These are phyloP conservation scores for Cheilosia urbana DNA, from an alignment of 2,888 invertebrate genomes.

Conservation along the genomic window DNA sequence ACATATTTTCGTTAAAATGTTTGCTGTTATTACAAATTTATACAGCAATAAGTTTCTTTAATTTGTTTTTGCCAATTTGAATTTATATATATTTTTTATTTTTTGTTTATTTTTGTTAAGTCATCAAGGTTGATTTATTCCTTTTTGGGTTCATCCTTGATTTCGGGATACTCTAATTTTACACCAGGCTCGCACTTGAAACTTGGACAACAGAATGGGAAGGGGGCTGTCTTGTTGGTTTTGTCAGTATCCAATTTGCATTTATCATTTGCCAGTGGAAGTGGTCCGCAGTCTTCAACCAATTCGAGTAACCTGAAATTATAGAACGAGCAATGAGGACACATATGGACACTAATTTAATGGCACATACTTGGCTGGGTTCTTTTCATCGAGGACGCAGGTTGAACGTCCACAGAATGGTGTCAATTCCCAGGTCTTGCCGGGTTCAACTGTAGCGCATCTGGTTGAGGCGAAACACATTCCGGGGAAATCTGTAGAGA, in stretches of 20 bases:
- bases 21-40: not conserved
- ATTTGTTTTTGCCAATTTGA: not conserved
- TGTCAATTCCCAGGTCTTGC: constrained; percentile 92
- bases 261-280: constrained; percentile 93
- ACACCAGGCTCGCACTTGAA: constrained; percentile 94
- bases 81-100: not conserved
- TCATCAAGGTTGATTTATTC: constrained; percentile 71
- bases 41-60: not conserved
- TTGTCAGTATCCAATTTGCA: constrained; percentile 94
- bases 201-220: constrained; percentile 93
- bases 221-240: constrained; percentile 94
- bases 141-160: constrained; percentile 84
- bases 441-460: constrained; percentile 94
- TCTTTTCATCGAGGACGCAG: constrained; percentile 91
- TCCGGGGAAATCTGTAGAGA: constrained; percentile 90
- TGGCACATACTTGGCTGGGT: constrained; percentile 85
- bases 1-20: not conserved
- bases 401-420: constrained; percentile 97
- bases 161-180: constrained; percentile 93
- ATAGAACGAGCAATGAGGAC: not conserved
- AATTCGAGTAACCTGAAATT: constrained; percentile 88
- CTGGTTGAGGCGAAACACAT: constrained; percentile 96
- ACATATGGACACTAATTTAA: not conserved
- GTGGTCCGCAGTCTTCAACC: constrained; percentile 95
- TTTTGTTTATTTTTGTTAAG: not conserved